Evolutionary conservation across 2,888 invertebrate species (phyloP).

Genomic region (Cotesia congregata): DNA sequence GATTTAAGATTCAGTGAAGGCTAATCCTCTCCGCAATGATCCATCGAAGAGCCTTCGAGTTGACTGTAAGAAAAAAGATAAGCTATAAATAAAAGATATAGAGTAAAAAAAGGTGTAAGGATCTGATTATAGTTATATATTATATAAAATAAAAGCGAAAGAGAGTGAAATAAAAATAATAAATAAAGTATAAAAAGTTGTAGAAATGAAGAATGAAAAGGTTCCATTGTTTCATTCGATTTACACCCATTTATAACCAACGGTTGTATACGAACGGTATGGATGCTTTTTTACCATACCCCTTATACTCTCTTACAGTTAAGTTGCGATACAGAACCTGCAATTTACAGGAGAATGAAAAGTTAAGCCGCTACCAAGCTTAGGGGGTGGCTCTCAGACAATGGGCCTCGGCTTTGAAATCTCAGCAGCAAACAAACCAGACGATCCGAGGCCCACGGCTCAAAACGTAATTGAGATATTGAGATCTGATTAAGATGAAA

Average conservation of each 20-base stretch:
- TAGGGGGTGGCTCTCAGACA: constrained; percentile 66
- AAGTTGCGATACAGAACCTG: constrained; percentile 55
- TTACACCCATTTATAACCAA: constrained; percentile 57
- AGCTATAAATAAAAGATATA: neutral
- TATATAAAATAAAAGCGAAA: neutral
- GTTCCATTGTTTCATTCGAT: constrained; percentile 68
- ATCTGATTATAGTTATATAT: neutral
- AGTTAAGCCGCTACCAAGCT: constrained; percentile 67
- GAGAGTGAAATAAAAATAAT: constrained; percentile 16
- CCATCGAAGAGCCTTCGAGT: constrained; percentile 30
- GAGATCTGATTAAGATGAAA: constrained; percentile 70
- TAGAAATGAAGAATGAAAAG: neutral
- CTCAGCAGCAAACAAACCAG: constrained; percentile 68
- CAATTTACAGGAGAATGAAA: constrained; percentile 70
- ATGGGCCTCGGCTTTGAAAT: constrained; percentile 68
- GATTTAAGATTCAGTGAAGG: constrained; percentile 30
- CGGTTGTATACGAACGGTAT: constrained; percentile 21
- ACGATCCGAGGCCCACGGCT: constrained; percentile 53
- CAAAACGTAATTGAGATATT: constrained; percentile 70
- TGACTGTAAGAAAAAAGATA: constrained; percentile 15
- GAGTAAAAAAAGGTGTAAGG: constrained; percentile 6
- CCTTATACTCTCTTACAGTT: constrained; percentile 51
- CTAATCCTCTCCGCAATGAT: constrained; percentile 37
- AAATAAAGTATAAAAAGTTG: constrained; percentile 11
- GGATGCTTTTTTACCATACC: constrained; percentile 25